phyloP scores from a whole-genome alignment of 2,113 vertebrate species.

The Plectropomus leopardus region DNA sequence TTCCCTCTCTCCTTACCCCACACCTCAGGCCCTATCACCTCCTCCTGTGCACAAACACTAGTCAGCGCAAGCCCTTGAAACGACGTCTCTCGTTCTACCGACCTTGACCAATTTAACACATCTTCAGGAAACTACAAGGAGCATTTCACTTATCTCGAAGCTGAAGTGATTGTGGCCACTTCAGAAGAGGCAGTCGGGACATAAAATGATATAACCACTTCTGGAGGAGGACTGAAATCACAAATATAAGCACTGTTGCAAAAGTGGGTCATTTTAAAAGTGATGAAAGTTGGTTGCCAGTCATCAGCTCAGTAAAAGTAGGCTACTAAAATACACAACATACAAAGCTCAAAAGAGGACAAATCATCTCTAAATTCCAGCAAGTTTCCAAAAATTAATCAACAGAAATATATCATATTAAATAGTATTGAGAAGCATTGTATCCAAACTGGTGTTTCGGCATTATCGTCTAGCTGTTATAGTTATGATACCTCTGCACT shows the following conservation, averaged over 20 bases:
- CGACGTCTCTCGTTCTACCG: constrained; percentile 1
- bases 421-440: background rate
- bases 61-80: background rate
- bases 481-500: too few species aligned
- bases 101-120: constrained; percentile 43
- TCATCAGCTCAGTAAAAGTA: too few species aligned
- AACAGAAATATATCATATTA: background rate
- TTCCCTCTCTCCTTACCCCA: constrained; percentile 38
- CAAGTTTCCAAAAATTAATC: too few species aligned
- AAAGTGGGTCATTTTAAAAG: background rate
- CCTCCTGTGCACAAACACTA: constrained; percentile 19
- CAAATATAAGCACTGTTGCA: background rate
- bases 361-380: too few species aligned
- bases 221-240: background rate
- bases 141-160: constrained; percentile 37
- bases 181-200: background rate
- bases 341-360: background rate
- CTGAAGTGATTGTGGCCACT: constrained; percentile 61
- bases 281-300: too few species aligned
- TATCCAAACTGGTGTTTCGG: too few species aligned
- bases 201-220: constrained; percentile 7
- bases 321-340: background rate
- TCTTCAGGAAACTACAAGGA: constrained; percentile 32
- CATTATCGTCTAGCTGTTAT: too few species aligned
- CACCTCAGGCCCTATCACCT: constrained; percentile 21